phyloP scores from a whole-genome alignment of 1,140 invertebrate genomes.

The Parapsyche elsis region DNA sequence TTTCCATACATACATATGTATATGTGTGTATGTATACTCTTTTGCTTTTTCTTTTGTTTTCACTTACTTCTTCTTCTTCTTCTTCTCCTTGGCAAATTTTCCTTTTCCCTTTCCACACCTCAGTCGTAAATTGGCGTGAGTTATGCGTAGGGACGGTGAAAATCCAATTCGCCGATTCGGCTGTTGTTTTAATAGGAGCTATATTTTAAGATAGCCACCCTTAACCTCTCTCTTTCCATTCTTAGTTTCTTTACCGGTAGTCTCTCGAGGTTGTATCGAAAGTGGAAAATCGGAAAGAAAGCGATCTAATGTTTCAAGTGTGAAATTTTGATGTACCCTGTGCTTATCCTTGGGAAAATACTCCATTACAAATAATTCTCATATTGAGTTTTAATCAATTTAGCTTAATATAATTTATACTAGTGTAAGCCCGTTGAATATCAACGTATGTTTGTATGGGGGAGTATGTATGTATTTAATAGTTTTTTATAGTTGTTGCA shows the following conservation, averaged over 20 bases:
- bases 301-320: no score
- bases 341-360: no score
- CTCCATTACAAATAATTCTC: no score
- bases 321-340: no score
- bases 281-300: background rate
- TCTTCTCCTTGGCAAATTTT: background rate
- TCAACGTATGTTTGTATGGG: no score
- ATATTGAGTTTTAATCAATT: no score
- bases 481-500: no score
- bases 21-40: background rate
- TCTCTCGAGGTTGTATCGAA: background rate
- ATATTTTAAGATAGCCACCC: background rate
- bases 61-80: background rate
- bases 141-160: slow-evolving; percentile 6
- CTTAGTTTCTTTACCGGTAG: background rate
- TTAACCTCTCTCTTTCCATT: background rate
- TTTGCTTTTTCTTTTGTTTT: background rate
- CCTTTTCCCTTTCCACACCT: background rate
- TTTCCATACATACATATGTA: background rate
- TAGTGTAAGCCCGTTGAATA: no score
- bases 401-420: no score
- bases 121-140: slow-evolving; percentile 16
- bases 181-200: slow-evolving; percentile 4
- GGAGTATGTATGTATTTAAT: no score
- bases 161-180: slow-evolving; percentile 17